These are phyloP conservation scores for Ormyrus labotus DNA, from an alignment of 2,888 invertebrate genomes.

Conservation along the genomic window DNA sequence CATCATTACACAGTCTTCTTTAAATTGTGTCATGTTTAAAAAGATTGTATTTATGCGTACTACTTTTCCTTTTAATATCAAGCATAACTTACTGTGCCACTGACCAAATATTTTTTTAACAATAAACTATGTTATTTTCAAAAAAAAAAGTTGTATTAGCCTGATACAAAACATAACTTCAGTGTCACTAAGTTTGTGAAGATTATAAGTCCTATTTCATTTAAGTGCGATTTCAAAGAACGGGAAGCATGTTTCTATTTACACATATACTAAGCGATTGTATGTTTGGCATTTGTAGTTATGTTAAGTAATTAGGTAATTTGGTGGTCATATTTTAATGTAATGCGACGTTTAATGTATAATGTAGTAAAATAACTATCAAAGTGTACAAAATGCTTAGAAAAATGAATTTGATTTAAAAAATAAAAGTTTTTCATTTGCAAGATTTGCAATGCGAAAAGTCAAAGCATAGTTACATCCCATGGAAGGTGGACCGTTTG, in stretches of 20 bases:
- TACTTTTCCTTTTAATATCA: conserved; percentile 44
- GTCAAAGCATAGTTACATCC: too few species aligned
- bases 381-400: conserved; percentile 45
- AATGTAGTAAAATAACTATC: conserved; percentile 42
- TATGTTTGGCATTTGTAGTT: conserved; percentile 48
- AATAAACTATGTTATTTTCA: conserved; percentile 32
- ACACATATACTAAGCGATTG: conserved; percentile 23
- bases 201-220: background rate
- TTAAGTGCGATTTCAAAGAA: background rate
- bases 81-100: conserved; percentile 53
- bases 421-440: conserved; percentile 46
- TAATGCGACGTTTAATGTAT: conserved; percentile 47
- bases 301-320: conserved; percentile 50
- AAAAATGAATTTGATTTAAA: conserved; percentile 44
- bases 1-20: conserved; percentile 48
- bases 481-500: too few species aligned
- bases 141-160: conserved; percentile 33
- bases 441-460: background rate
- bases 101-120: conserved; percentile 46
- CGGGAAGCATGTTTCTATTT: conserved; percentile 29
- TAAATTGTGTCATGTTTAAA: conserved; percentile 49
- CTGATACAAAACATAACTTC: conserved; percentile 41
- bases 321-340: conserved; percentile 46
- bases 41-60: conserved; percentile 37
- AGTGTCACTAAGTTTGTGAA: conserved; percentile 17